These are phyloP conservation scores for Epinephelus coioides DNA, from an alignment of 2,797 vertebrate genomes.

Conservation along the genomic window DNA sequence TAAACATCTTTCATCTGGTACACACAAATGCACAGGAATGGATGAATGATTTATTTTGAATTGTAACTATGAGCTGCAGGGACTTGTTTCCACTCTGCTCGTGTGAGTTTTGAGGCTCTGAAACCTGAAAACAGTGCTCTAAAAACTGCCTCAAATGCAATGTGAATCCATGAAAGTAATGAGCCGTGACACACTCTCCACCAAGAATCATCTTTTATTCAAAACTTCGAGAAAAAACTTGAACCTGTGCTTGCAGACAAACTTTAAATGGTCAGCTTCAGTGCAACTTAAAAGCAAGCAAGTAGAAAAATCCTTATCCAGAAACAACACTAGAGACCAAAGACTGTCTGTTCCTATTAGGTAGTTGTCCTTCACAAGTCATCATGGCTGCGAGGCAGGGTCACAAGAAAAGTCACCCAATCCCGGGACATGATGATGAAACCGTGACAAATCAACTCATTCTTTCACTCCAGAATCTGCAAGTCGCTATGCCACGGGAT, in stretches of 20 bases:
- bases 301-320: constrained; percentile 1
- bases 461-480: constrained; percentile 67
- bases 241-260: constrained; percentile 30
- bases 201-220: constrained; percentile 67
- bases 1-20: background rate
- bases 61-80: constrained; percentile 26
- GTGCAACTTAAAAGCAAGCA: constrained; percentile 2
- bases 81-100: constrained; percentile 20
- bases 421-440: constrained; percentile 77
- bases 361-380: constrained; percentile 68
- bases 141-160: constrained; percentile 47
- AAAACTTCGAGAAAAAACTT: constrained; percentile 31
- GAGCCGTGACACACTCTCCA: constrained; percentile 32
- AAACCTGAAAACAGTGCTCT: constrained; percentile 34
- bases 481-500: constrained; percentile 69
- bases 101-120: constrained; percentile 26
- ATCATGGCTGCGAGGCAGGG: constrained; percentile 61
- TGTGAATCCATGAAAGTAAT: constrained; percentile 46
- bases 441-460: constrained; percentile 81
- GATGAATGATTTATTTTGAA: constrained; percentile 69
- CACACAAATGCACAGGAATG: background rate
- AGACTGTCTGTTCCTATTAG: constrained; percentile 50
- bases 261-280: constrained; percentile 39
- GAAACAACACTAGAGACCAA: constrained; percentile 23
- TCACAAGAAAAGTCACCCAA: constrained; percentile 67